Conservation (phyloP, 2,888 invertebrate genomes). For the Acrocera orbiculus region DNA sequence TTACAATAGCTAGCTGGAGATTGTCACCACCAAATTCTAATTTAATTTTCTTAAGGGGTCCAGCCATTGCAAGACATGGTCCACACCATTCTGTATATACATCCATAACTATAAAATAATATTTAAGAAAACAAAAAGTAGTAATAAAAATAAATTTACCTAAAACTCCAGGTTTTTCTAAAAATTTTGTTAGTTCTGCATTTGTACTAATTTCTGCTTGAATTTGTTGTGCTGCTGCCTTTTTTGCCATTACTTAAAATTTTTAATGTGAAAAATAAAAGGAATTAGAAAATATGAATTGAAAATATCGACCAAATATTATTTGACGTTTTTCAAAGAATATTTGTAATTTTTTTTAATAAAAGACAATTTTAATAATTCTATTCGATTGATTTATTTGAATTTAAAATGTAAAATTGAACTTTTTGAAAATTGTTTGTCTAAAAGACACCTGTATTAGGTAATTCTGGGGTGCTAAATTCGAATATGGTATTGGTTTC, state of each 20-base stretch:
- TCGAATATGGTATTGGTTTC: too few species aligned
- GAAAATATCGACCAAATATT: too few species aligned
- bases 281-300: too few species aligned
- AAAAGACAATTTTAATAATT: too few species aligned
- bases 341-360: too few species aligned
- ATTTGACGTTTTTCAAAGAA: too few species aligned
- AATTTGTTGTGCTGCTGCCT: slow-evolving; percentile 55
- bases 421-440: too few species aligned
- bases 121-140: slow-evolving; percentile 2
- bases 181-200: slow-evolving; percentile 69
- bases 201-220: slow-evolving; percentile 66
- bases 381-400: too few species aligned
- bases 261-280: too few species aligned
- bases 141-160: slow-evolving; percentile 35
- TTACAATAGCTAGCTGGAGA: slow-evolving; percentile 51
- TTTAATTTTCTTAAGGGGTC: slow-evolving; percentile 68
- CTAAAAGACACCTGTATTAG: too few species aligned
- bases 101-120: slow-evolving; percentile 47
- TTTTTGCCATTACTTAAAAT: slow-evolving; percentile 45
- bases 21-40: slow-evolving; percentile 69
- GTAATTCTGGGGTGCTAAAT: too few species aligned
- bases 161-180: slow-evolving; percentile 56
- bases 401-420: too few species aligned
- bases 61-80: slow-evolving; percentile 70
- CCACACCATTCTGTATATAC: slow-evolving; percentile 87